Evolutionary conservation across 2,797 vertebrate species (phyloP), one percentile per base, ranked within the genome.

Genomic region (Spinus pinus): DNA sequence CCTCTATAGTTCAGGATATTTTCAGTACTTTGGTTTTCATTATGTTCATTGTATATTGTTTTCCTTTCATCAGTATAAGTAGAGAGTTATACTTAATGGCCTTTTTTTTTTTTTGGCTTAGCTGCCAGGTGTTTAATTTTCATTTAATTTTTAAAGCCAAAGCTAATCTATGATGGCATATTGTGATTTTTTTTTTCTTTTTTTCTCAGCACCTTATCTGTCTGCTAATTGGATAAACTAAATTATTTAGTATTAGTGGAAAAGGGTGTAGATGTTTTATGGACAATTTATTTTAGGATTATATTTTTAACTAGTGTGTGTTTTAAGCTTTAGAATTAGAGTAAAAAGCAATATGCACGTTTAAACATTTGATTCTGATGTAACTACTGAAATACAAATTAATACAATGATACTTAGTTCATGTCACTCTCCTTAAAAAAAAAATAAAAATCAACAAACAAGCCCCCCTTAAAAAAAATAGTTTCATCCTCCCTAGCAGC

Each of bases 111-210:
- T 95, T 86, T 91, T 93, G 44, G 39, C 37, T 77, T 70, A 80
- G 79, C 39, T 94, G 90, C 39, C 67, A 92, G 70, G 23, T 79
- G 33, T 93, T 93, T 94, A 0, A 62, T 94, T 96, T 93, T 81
- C 12, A 75, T 75, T 83, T 86, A 67, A 51, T 42, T 24, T 58
- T 93, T 79, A 39, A 84, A 49, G 60, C 66, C 24, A 70, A 82
- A 67, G 22, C 8, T n/a, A 35, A 25, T 61, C 21, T 79, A 25
- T 70, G 51, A 44, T 19, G 51, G 66, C 2, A 12, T 50, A 62
- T 51, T 44, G 15, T 25, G 31, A 14, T 58, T 35, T 31, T 28
- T 53, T 12, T 5, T 19, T 6, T n/a, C n/a, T 1, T 3, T 44
- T 65, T 70, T 57, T 56, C 9, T 44, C 12, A 49, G 64, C 6